Conservation (phyloP, 1,140 invertebrate species). For the Macrostomum lignano region DNA sequence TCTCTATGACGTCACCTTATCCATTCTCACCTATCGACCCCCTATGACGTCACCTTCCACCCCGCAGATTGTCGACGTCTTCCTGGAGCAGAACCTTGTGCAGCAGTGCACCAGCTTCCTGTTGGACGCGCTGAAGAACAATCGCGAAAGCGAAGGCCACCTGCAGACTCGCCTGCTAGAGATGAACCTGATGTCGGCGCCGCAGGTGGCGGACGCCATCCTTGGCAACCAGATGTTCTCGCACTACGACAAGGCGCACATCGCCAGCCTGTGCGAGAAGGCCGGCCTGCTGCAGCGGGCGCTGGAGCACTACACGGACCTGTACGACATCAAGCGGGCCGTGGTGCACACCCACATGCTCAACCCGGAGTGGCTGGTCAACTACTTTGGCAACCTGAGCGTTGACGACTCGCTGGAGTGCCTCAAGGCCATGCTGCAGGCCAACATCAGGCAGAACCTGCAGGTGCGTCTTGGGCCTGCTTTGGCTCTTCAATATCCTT, state of each 20-base stretch:
- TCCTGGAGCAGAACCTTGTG: conserved; percentile 95
- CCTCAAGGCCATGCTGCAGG: conserved; percentile 81
- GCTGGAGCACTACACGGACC: conserved; percentile 41
- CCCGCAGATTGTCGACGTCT: conserved; percentile 98
- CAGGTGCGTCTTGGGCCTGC: too few species aligned
- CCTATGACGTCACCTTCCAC: too few species aligned
- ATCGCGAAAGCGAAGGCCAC: conserved; percentile 68
- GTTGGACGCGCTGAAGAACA: conserved; percentile 88
- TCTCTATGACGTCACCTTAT: too few species aligned
- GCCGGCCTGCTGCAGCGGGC: conserved; percentile 69
- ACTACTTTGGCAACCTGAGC: conserved; percentile 83
- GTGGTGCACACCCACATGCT: conserved; percentile 84
- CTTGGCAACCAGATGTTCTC: conserved; percentile 97
- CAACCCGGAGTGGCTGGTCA: conserved; percentile 78
- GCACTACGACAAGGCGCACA: conserved; percentile 82
- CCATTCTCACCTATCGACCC: too few species aligned
- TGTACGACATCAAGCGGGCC: conserved; percentile 94
- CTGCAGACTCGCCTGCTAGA: conserved; percentile 80
- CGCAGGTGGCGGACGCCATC: conserved; percentile 95
- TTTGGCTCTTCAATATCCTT: too few species aligned
- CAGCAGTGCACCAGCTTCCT: conserved; percentile 94
- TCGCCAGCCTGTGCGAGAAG: conserved; percentile 94
- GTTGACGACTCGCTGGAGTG: conserved; percentile 96
- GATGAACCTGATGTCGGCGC: conserved; percentile 94
- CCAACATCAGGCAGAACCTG: conserved; percentile 86